A percentile compares a stretch with the other conserved stretches of the same genome.
These are phyloP conservation scores for Drosophila subpulchrella DNA, from an alignment of 1,140 invertebrate species.

Conservation along the genomic window DNA sequence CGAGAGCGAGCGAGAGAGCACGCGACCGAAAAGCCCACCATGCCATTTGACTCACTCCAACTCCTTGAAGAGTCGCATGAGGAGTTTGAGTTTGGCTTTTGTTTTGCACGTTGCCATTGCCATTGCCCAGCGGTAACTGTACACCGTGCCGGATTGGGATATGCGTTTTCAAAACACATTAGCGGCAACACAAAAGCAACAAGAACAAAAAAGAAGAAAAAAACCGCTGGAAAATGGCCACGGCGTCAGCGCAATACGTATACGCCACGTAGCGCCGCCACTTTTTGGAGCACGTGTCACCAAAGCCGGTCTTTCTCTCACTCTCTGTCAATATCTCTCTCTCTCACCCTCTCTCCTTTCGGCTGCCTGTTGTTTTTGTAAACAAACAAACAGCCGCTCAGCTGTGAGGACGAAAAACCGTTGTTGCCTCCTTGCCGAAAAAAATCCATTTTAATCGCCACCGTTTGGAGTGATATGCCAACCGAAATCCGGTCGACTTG, in stretches of 20 bases:
- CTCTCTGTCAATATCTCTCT: constrained; percentile 7
- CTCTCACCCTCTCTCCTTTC: constrained; percentile 11
- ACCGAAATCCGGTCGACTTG: constrained; percentile 23
- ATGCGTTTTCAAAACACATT: constrained; percentile 73
- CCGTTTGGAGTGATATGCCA: constrained; percentile 41
- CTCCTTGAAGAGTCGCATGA: constrained; percentile 26
- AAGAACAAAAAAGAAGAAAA: not conserved
- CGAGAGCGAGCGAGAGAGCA: constrained; percentile 36
- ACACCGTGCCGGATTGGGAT: constrained; percentile 52
- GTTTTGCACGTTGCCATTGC: constrained; percentile 49
- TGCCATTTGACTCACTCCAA: constrained; percentile 15
- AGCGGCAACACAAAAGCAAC: constrained; percentile 23
- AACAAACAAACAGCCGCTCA: constrained; percentile 57
- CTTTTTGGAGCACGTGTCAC: constrained; percentile 59
- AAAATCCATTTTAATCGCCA: constrained; percentile 71
- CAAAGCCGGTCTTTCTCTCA: constrained; percentile 26
- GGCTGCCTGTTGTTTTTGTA: constrained; percentile 64
- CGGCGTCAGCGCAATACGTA: constrained; percentile 79
- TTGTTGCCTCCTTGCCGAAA: constrained; percentile 11
- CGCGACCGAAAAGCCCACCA: constrained; percentile 7
- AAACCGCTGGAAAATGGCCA: constrained; percentile 61
- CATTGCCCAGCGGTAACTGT: constrained; percentile 54
- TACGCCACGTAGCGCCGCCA: constrained; percentile 70
- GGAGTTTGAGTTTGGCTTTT: constrained; percentile 43
- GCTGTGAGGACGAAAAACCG: constrained; percentile 53